phyloP scores from a whole-genome alignment of 2,113 vertebrate genomes.

The Dromas ardeola region DNA sequence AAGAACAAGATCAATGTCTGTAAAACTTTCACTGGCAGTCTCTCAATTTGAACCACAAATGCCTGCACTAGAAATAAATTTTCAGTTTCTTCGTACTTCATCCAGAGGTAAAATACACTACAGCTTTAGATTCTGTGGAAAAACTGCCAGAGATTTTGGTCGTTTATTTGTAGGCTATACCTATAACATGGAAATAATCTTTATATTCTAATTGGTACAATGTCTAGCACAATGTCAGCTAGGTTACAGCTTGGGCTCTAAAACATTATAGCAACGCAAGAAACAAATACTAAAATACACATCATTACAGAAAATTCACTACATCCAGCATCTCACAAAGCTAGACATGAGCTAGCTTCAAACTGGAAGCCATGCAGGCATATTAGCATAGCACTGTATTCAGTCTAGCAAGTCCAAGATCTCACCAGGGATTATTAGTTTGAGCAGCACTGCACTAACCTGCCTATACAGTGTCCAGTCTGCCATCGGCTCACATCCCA shows the following conservation, averaged over 20 bases:
- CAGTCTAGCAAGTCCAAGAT: background rate
- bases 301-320: background rate
- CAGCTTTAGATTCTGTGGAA: background rate
- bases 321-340: background rate
- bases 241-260: background rate
- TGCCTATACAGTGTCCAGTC: background rate
- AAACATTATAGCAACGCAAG: background rate
- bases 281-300: background rate
- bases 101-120: background rate
- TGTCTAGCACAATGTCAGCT: background rate
- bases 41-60: background rate
- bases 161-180: background rate
- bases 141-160: background rate
- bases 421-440: background rate
- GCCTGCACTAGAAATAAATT: background rate
- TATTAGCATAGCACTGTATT: background rate
- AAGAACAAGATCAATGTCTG: background rate
- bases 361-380: background rate
- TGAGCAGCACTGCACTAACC: background rate
- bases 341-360: background rate
- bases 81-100: background rate
- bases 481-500: background rate
- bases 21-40: background rate
- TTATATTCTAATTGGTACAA: background rate
- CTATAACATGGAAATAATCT: background rate